Conservation (phyloP, 1,140 invertebrate species). For the Trissolcus basalis region DNA sequence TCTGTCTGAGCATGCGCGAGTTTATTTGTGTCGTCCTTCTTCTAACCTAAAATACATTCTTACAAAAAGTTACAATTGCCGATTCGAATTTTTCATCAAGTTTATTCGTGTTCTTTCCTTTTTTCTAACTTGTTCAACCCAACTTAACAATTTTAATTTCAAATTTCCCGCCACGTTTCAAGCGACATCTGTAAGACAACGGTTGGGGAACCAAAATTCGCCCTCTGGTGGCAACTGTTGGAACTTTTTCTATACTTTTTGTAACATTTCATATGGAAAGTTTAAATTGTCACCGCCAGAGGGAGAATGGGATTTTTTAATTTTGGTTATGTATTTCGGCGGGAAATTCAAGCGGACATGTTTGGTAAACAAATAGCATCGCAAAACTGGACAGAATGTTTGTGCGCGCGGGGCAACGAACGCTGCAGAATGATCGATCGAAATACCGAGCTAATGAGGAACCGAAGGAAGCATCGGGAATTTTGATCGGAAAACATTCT, state of each 20-base stretch:
- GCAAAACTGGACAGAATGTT: slow-evolving; percentile 28
- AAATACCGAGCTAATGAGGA: slow-evolving; percentile 57
- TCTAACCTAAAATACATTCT: too few relatives aligned
- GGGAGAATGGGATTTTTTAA: too few relatives aligned
- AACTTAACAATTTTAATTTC: background rate
- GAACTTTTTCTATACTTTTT: too few relatives aligned
- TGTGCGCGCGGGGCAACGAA: slow-evolving; percentile 21
- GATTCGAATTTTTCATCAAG: too few relatives aligned
- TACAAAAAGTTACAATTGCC: too few relatives aligned
- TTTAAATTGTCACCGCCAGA: background rate
- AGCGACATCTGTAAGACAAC: too few relatives aligned
- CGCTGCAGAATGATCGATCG: slow-evolving; percentile 56
- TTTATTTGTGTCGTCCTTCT: too few relatives aligned
- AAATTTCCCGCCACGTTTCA: slow-evolving; percentile 11
- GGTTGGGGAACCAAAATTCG: too few relatives aligned
- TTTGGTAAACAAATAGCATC: slow-evolving; percentile 1
- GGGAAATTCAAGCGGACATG: slow-evolving; percentile 8
- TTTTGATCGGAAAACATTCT: slow-evolving; percentile 58
- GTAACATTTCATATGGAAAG: background rate
- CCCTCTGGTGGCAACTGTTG: background rate
- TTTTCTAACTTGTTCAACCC: too few relatives aligned
- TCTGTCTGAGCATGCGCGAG: background rate
- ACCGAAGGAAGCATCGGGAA: slow-evolving; percentile 45
- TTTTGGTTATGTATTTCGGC: background rate
- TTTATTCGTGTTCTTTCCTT: too few relatives aligned